These are phyloP conservation scores for Rynchops niger DNA, from an alignment of 2,113 vertebrate genomes.

Conservation along the genomic window DNA sequence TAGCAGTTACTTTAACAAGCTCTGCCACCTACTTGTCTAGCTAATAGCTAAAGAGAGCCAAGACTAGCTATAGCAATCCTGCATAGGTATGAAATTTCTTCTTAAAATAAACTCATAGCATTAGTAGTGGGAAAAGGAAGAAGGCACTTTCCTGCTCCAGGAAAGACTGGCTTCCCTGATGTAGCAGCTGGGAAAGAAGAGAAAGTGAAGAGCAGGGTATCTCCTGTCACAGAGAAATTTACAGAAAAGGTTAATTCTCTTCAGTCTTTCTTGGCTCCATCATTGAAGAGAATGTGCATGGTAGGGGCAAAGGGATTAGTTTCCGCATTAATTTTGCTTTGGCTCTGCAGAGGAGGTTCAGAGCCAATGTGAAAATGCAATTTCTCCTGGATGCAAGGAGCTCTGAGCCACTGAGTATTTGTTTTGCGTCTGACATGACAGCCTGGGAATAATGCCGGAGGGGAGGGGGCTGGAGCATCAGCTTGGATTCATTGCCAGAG, in stretches of 20 bases:
- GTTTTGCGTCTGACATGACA: slow-evolving; percentile 22
- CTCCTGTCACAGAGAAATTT: neutral
- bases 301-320: slow-evolving; percentile 49
- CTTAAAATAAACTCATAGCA: slow-evolving; percentile 15
- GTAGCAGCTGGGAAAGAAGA: neutral
- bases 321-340: slow-evolving; percentile 57
- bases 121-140: neutral
- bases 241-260: slow-evolving; percentile 30
- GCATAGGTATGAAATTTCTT: neutral
- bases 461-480: slow-evolving; percentile 3
- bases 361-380: slow-evolving; percentile 53
- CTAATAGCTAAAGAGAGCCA: neutral
- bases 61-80: neutral
- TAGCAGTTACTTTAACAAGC: slow-evolving; percentile 34
- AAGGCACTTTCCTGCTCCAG: neutral
- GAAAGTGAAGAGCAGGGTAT: neutral
- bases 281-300: neutral
- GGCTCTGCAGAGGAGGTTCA: slow-evolving; percentile 8
- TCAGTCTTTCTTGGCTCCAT: slow-evolving; percentile 16
- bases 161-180: neutral
- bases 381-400: slow-evolving; percentile 35
- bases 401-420: slow-evolving; percentile 43
- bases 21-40: slow-evolving; percentile 16
- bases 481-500: neutral
- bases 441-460: neutral